Percentiles rank a stretch among this genome's conserved stretches.
Conservation (phyloP, 2,113 vertebrate species). For the Alces alces region DNA sequence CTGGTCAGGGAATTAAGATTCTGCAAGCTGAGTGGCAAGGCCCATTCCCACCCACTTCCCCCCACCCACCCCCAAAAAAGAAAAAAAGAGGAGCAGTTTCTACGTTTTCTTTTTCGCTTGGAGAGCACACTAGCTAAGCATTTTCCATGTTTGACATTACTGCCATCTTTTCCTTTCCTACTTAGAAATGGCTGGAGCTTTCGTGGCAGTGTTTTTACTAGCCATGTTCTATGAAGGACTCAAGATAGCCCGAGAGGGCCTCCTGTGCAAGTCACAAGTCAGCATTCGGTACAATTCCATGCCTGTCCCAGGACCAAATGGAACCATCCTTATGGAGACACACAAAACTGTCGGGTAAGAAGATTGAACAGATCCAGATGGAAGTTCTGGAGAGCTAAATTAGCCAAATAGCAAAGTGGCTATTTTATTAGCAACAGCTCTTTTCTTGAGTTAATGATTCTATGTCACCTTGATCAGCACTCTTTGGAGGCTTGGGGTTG, state of each 20-base stretch:
- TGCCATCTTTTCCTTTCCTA: conserved; percentile 35
- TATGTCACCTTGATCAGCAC: neutral
- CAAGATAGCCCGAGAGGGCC: conserved; percentile 93
- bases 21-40: neutral
- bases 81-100: neutral
- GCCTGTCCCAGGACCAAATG: conserved; percentile 94
- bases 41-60: neutral
- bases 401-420: conserved; percentile 1
- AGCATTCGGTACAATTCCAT: conserved; percentile 99
- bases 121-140: neutral
- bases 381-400: neutral
- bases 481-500: neutral
- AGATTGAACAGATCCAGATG: neutral
- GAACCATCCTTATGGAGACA: conserved; percentile 96
- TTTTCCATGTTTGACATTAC: neutral
- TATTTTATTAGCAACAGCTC: neutral
- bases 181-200: conserved; percentile 95
- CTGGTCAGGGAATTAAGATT: neutral
- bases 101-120: neutral
- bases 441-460: neutral
- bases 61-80: neutral
- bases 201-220: conserved; percentile 92
- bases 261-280: conserved; percentile 95
- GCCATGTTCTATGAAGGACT: conserved; percentile 96
- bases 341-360: conserved; percentile 98